These are phyloP conservation scores for Gymnocheta viridis DNA, from an alignment of 2,888 invertebrate genomes.

Conservation along the genomic window DNA sequence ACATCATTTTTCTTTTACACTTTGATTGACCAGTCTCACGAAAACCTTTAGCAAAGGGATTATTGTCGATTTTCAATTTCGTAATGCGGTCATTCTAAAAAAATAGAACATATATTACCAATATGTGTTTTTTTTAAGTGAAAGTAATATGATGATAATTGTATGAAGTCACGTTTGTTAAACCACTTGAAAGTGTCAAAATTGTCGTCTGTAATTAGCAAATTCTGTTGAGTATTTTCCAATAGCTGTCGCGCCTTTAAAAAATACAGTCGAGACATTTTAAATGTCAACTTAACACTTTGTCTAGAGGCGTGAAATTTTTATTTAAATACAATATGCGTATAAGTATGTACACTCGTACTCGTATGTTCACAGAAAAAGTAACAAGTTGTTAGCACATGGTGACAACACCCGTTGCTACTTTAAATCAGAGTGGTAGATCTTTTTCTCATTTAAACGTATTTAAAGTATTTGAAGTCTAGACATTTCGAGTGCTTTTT, in stretches of 20 bases:
- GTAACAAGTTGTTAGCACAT: slow-evolving; percentile 22
- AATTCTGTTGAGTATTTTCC: slow-evolving; percentile 32
- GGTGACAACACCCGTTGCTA: slow-evolving; percentile 41
- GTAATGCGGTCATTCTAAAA: slow-evolving; percentile 92
- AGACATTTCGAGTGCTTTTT: slow-evolving; percentile 59
- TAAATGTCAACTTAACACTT: slow-evolving; percentile 47
- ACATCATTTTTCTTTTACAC: slow-evolving; percentile 86
- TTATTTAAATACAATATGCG: slow-evolving; percentile 68
- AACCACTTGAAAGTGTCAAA: slow-evolving; percentile 66
- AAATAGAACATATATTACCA: slow-evolving; percentile 17
- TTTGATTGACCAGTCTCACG: slow-evolving; percentile 91
- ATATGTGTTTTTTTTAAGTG: slow-evolving; percentile 47
- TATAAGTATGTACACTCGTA: background rate
- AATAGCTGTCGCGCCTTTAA: slow-evolving; percentile 53
- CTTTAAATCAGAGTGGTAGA: slow-evolving; percentile 44
- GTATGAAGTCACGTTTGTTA: slow-evolving; percentile 47
- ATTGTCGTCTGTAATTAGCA: slow-evolving; percentile 68
- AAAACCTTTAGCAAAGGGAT: slow-evolving; percentile 97
- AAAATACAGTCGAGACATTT: slow-evolving; percentile 56
- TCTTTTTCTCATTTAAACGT: slow-evolving; percentile 42
- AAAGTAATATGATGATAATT: slow-evolving; percentile 43
- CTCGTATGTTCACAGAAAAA: background rate
- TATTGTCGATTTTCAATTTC: slow-evolving; percentile 94
- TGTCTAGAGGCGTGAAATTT: slow-evolving; percentile 70
- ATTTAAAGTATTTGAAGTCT: slow-evolving; percentile 53